Percentiles rank a stretch among this genome's conserved stretches.
These are phyloP conservation scores for Flabesymbios commensalis DNA, from an alignment of 2,888 invertebrate genomes.

Conservation along the genomic window DNA sequence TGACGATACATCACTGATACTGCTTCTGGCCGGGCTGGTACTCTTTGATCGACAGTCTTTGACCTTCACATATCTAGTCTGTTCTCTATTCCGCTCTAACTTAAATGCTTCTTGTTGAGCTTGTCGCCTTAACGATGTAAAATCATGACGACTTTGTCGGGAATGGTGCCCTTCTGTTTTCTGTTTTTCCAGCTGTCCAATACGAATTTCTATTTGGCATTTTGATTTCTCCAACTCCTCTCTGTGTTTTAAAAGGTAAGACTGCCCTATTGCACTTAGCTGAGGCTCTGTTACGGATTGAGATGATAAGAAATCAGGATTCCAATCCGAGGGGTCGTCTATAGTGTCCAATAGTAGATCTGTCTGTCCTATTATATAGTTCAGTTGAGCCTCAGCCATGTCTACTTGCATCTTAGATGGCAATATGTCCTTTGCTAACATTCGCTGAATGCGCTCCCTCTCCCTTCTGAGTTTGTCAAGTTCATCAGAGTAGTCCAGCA, in stretches of 20 bases:
- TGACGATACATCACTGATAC: too few relatives aligned
- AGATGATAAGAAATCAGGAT: constrained; percentile 17
- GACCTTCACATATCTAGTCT: background rate
- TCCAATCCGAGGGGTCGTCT: constrained; percentile 36
- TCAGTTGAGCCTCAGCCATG: constrained; percentile 60
- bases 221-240: constrained; percentile 49
- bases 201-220: constrained; percentile 46
- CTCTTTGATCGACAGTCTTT: background rate
- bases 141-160: background rate
- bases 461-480: constrained; percentile 53
- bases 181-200: constrained; percentile 43
- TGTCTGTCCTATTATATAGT: constrained; percentile 61
- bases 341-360: constrained; percentile 55
- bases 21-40: background rate
- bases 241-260: constrained; percentile 47
- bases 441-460: constrained; percentile 51
- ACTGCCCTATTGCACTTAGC: constrained; percentile 37
- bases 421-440: constrained; percentile 52
- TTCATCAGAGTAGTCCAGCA: constrained; percentile 32
- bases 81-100: background rate
- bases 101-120: background rate
- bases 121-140: background rate
- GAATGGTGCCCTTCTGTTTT: constrained; percentile 4
- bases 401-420: constrained; percentile 58
- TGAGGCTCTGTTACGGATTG: constrained; percentile 21